Conservation (phyloP, 2,113 vertebrate species). For the Alaudala cheleensis region DNA sequence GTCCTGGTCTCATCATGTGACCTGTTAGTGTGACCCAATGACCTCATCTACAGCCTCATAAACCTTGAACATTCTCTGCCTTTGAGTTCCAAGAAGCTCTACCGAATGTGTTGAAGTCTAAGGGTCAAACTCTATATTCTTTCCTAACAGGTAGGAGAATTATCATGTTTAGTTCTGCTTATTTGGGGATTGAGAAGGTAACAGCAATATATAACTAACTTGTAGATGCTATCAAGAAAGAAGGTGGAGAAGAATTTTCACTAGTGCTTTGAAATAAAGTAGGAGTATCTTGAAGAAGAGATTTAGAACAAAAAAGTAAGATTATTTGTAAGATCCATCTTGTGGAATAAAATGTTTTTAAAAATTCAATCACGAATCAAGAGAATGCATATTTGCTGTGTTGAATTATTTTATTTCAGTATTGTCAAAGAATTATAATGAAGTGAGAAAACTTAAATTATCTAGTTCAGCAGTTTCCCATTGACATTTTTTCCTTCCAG, state of each 20-base stretch:
- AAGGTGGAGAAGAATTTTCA: background rate
- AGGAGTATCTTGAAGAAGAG: background rate
- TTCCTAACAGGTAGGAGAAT: background rate
- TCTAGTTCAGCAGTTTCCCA: constrained; percentile 16
- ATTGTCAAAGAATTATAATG: background rate
- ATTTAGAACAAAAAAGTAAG: background rate
- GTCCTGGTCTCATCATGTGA: background rate
- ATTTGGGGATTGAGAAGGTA: background rate
- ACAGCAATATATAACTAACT: background rate
- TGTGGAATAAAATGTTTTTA: background rate
- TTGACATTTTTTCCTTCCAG: background rate
- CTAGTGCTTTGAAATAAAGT: background rate
- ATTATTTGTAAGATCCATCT: background rate
- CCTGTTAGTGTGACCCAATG: background rate
- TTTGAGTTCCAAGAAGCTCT: background rate
- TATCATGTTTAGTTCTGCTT: background rate
- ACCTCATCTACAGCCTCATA: background rate
- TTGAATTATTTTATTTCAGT: background rate
- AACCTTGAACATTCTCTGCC: background rate
- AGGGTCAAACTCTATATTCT: background rate
- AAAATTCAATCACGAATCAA: background rate
- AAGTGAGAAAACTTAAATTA: constrained; percentile 10
- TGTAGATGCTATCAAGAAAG: background rate
- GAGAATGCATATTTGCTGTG: background rate
- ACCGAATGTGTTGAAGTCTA: background rate